Evolutionary conservation across 2,113 vertebrate genomes (phyloP).

Genomic region (Pseudorhombus dupliciocellatus): DNA sequence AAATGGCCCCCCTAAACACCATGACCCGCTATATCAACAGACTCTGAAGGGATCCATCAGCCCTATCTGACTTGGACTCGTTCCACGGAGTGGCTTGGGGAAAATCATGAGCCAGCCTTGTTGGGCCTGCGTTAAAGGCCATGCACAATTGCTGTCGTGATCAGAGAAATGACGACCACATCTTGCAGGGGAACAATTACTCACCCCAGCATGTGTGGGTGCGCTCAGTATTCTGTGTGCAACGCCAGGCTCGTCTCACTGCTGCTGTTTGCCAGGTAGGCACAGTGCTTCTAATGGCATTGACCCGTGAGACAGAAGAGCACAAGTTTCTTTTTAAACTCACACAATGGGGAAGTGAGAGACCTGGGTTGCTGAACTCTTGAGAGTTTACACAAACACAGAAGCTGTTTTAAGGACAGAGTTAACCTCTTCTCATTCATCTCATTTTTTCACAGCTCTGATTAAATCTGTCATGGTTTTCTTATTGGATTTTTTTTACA

Average conservation of each 20-base stretch:
- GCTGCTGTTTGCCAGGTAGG: conserved; percentile 32
- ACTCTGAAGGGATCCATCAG: conserved; percentile 52
- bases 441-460: background rate
- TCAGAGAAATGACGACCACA: conserved; percentile 23
- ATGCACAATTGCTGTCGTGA: conserved; percentile 30
- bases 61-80: conserved; percentile 35
- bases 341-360: conserved; percentile 27
- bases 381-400: conserved; percentile 1
- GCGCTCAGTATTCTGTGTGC: background rate
- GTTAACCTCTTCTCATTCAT: conserved; percentile 19
- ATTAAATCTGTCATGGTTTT: conserved; percentile 19
- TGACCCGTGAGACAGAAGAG: conserved; percentile 33
- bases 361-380: background rate
- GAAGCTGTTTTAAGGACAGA: background rate
- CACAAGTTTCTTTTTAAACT: conserved; percentile 19
- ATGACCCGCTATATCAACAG: conserved; percentile 52
- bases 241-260: background rate
- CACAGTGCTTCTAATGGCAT: conserved; percentile 15
- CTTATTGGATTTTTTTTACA: too few relatives aligned
- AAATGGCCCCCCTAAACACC: conserved; percentile 53
- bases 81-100: conserved; percentile 38
- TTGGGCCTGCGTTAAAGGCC: conserved; percentile 27
- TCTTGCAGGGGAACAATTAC: conserved; percentile 40
- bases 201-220: conserved; percentile 38
- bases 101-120: conserved; percentile 28